phyloP scores from a whole-genome alignment of 2,888 invertebrate genomes.

The Chalcis sispes region DNA sequence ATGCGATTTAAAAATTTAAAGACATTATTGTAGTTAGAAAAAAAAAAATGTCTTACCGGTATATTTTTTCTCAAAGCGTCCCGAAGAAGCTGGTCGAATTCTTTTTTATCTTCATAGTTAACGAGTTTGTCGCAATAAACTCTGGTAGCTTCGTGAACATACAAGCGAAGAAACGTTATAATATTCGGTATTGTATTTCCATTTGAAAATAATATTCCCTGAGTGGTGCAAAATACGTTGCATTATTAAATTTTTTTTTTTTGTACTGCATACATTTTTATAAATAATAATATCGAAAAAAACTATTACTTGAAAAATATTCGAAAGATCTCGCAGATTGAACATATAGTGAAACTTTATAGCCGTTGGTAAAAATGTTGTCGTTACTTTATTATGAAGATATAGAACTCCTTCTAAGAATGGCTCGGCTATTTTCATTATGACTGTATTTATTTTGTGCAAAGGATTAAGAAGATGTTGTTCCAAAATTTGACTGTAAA shows the following conservation, averaged over 20 bases:
- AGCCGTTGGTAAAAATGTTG: conserved; percentile 92
- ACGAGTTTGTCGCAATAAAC: conserved; percentile 95
- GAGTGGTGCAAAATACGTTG: conserved; percentile 56
- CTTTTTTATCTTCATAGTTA: conserved; percentile 80
- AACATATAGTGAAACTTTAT: conserved; percentile 97
- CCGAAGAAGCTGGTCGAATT: conserved; percentile 83
- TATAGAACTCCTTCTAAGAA: conserved; percentile 84
- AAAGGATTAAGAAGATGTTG: conserved; percentile 84
- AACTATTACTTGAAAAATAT: conserved; percentile 89
- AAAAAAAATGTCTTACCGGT: conserved; percentile 76
- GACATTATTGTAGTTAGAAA: neutral
- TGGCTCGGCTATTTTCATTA: conserved; percentile 80
- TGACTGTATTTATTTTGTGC: conserved; percentile 81
- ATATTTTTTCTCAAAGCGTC: conserved; percentile 89
- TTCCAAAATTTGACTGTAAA: conserved; percentile 88
- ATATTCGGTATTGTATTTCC: conserved; percentile 85
- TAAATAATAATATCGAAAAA: neutral
- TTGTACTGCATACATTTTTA: conserved; percentile 3
- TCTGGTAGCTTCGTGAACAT: conserved; percentile 93
- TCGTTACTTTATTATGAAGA: conserved; percentile 86
- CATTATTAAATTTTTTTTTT: too few species aligned
- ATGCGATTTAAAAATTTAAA: too few species aligned
- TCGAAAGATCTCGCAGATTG: conserved; percentile 93
- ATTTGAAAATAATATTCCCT: conserved; percentile 91
- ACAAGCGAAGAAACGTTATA: conserved; percentile 86